Evolutionary conservation across 2,888 invertebrate species (phyloP).

Genomic region (Philaethria dido): DNA sequence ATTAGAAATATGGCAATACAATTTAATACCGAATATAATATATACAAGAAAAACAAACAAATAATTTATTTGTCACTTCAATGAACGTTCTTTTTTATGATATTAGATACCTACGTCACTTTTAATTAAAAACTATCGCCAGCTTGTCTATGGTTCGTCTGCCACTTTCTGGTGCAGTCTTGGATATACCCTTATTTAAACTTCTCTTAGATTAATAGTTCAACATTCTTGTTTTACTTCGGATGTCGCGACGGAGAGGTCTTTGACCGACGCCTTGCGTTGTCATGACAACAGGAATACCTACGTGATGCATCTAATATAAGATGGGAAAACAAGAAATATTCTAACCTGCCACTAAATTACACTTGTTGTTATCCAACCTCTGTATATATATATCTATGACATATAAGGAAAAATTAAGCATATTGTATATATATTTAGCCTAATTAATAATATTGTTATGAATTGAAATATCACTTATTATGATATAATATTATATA

Average conservation of each 20-base stretch:
- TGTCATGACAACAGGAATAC: conserved; percentile 68
- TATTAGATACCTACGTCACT: not conserved
- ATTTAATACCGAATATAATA: not conserved
- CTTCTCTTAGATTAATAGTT: conserved; percentile 66
- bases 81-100: not conserved
- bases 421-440: too few relatives aligned
- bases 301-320: conserved; percentile 52
- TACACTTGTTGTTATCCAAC: not conserved
- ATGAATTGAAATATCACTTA: too few relatives aligned
- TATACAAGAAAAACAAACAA: too few relatives aligned
- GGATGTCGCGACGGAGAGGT: conserved; percentile 73
- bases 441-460: too few relatives aligned
- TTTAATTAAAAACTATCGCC: not conserved
- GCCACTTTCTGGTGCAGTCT: conserved; percentile 49
- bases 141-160: conserved; percentile 25
- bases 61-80: not conserved
- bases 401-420: too few relatives aligned
- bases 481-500: too few relatives aligned
- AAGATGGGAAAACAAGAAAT: conserved; percentile 29
- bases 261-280: conserved; percentile 76
- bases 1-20: too few relatives aligned
- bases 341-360: conserved; percentile 15
- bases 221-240: conserved; percentile 70
- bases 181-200: conserved; percentile 59
- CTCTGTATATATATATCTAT: too few relatives aligned